A percentile compares a stretch with the other conserved stretches of the same genome.
Conservation (phyloP, 2,888 invertebrate genomes). For the Rhagonycha lutea region DNA sequence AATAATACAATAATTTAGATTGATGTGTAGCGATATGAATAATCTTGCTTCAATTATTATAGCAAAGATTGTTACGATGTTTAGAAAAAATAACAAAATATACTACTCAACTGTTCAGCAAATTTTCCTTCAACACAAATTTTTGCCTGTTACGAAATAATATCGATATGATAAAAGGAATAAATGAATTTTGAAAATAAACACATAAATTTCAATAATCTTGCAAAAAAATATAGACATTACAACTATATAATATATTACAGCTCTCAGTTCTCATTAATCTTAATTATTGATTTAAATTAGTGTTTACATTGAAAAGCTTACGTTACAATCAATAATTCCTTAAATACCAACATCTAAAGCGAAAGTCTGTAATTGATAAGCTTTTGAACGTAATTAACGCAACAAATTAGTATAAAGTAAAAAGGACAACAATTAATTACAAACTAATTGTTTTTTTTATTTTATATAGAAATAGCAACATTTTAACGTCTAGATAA, state of each 20-base stretch:
- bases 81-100: background rate
- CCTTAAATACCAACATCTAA: background rate
- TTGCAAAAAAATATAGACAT: background rate
- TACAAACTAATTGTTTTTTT: too few species aligned
- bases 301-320: background rate
- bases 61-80: background rate
- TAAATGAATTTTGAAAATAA: background rate
- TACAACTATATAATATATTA: background rate
- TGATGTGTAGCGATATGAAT: background rate
- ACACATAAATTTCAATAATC: background rate
- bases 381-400: background rate
- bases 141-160: background rate
- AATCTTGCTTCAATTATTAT: background rate
- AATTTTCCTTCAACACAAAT: background rate
- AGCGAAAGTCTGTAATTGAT: background rate
- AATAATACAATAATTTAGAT: background rate
- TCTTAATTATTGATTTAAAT: background rate
- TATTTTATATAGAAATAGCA: background rate
- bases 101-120: background rate
- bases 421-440: background rate
- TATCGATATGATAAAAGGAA: background rate
- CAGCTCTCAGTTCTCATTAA: background rate
- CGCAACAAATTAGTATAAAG: background rate
- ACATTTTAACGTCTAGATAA: background rate
- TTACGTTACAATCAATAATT: background rate